Evolutionary conservation across 2,888 invertebrate species (phyloP).

Genomic region (Lithophane ornitopus): DNA sequence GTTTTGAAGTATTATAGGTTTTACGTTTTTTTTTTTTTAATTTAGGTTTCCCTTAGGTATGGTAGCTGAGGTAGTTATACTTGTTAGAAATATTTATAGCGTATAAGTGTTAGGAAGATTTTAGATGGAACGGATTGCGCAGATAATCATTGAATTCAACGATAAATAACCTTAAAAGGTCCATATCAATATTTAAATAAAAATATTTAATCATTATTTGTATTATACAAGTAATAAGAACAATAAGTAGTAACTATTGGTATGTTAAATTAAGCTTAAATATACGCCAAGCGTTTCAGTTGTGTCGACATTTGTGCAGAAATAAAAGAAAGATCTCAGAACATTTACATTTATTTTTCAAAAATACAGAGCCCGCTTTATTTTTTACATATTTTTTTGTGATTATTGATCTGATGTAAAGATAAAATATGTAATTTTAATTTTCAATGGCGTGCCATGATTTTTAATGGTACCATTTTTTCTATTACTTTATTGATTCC

Average conservation of each 20-base stretch:
- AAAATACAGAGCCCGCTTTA: constrained; percentile 60
- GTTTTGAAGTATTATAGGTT: constrained; percentile 88
- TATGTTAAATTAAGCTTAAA: constrained; percentile 75
- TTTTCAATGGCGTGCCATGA: constrained; percentile 69
- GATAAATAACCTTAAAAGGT: constrained; percentile 89
- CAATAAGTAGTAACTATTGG: constrained; percentile 88
- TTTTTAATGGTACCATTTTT: constrained; percentile 66
- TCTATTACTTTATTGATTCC: constrained; percentile 69
- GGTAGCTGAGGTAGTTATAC: constrained; percentile 80
- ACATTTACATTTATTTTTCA: constrained; percentile 59
- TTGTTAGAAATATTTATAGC: constrained; percentile 80
- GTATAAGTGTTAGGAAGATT: constrained; percentile 74
- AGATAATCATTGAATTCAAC: constrained; percentile 80
- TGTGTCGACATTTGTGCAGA: constrained; percentile 58
- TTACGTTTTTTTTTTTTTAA: constrained; percentile 74
- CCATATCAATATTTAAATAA: constrained; percentile 89
- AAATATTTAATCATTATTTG: constrained; percentile 88
- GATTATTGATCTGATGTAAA: constrained; percentile 76
- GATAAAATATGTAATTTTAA: constrained; percentile 64
- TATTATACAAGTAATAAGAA: constrained; percentile 85
- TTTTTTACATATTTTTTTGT: constrained; percentile 68
- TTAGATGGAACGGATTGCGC: constrained; percentile 79
- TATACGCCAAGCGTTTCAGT: constrained; percentile 86
- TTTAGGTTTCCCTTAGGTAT: constrained; percentile 74
- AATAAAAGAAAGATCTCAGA: constrained; percentile 64